phyloP scores from a whole-genome alignment of 2,797 vertebrate genomes.

The Acrocephalus scirpaceus region DNA sequence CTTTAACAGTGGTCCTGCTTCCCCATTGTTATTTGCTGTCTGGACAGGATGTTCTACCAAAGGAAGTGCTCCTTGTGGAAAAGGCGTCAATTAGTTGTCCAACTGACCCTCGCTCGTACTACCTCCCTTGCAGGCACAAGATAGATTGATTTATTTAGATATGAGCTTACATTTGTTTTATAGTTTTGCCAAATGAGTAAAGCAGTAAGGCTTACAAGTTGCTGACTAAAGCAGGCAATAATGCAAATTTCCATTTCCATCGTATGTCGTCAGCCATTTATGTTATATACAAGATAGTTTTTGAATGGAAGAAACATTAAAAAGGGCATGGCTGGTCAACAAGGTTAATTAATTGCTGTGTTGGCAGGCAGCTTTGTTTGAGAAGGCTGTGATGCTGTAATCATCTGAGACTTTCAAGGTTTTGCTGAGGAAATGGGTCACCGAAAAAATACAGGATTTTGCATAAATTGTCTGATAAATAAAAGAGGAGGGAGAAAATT shows the following conservation, averaged over 20 bases:
- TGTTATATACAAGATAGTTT: neutral
- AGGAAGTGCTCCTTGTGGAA: slow-evolving; percentile 63
- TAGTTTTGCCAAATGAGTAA: neutral
- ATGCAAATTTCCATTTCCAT: slow-evolving; percentile 29
- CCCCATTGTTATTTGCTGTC: slow-evolving; percentile 65
- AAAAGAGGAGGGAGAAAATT: neutral
- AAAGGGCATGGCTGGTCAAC: slow-evolving; percentile 20
- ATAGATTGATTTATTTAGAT: slow-evolving; percentile 6
- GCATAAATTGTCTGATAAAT: neutral
- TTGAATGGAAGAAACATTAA: slow-evolving; percentile 22
- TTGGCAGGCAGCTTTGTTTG: slow-evolving; percentile 20
- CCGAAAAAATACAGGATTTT: slow-evolving; percentile 21
- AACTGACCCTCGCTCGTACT: slow-evolving; percentile 9
- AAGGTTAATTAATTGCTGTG: slow-evolving; percentile 53
- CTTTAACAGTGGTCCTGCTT: slow-evolving; percentile 47
- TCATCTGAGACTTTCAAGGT: slow-evolving; percentile 28
- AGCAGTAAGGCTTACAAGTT: neutral
- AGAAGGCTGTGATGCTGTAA: neutral
- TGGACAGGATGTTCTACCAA: slow-evolving; percentile 69
- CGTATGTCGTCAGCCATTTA: neutral
- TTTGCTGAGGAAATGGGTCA: slow-evolving; percentile 28
- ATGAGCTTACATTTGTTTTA: neutral
- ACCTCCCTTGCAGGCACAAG: neutral
- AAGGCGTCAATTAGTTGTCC: slow-evolving; percentile 55
- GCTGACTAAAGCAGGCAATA: slow-evolving; percentile 27